Conservation (phyloP, 2,797 vertebrate genomes). For the Leucoraja ocellata region DNA sequence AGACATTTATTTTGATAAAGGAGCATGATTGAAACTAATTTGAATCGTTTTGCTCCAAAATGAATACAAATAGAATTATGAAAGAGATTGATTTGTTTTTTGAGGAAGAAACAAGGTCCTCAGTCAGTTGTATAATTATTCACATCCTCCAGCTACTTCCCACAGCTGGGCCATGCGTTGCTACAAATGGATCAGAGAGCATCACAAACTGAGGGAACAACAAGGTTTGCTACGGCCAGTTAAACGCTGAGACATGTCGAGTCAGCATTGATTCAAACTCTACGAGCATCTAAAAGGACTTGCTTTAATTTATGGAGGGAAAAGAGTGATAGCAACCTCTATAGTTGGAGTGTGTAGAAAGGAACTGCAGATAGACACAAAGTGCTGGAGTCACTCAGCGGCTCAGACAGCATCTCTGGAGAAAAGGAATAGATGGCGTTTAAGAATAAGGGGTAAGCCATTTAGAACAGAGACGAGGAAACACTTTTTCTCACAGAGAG, state of each 20-base stretch:
- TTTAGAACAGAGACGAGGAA: no score
- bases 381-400: no score
- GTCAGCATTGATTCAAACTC: neutral
- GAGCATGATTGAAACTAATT: neutral
- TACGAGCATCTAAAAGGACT: neutral
- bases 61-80: neutral
- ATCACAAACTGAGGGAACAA: neutral
- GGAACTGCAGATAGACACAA: no score
- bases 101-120: neutral
- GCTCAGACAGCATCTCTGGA: no score
- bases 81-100: neutral
- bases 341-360: neutral
- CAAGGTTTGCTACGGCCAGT: neutral
- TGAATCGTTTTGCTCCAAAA: neutral
- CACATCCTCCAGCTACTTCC: neutral
- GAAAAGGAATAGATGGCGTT: no score
- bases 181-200: neutral
- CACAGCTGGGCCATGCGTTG: neutral
- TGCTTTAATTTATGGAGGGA: neutral
- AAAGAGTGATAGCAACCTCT: no score
- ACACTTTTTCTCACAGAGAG: no score
- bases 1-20: neutral
- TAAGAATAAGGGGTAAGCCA: no score
- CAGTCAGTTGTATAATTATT: slow-evolving; percentile 9
- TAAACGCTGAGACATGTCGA: no score